phyloP scores from a whole-genome alignment of 2,888 invertebrate genomes.

The Athalia cordata region DNA sequence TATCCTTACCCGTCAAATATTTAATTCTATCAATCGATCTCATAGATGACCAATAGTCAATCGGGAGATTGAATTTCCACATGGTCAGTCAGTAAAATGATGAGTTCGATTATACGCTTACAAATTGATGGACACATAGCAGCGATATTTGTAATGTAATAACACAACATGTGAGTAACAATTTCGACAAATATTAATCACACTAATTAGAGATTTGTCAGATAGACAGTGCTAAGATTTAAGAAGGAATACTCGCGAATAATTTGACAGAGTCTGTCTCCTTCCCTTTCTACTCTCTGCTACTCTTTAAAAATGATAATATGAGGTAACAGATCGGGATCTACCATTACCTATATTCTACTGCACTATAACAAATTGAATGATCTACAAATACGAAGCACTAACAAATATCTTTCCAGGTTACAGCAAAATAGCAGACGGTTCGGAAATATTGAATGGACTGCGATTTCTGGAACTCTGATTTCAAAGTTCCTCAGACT shows the following conservation, averaged over 20 bases:
- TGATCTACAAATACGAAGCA: background rate
- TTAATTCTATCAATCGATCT: constrained; percentile 74
- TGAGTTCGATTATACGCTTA: background rate
- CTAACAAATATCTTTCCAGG: background rate
- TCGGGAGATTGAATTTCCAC: background rate
- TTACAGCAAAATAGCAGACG: constrained; percentile 1
- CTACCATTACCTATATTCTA: background rate
- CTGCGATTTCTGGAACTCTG: constrained; percentile 7
- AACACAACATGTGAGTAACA: constrained; percentile 1
- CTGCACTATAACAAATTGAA: background rate
- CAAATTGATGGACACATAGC: background rate
- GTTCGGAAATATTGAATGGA: constrained; percentile 6
- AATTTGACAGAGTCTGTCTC: background rate
- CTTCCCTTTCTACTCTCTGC: background rate
- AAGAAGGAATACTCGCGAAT: background rate
- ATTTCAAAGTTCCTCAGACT: constrained; percentile 26
- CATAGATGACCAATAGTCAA: constrained; percentile 37
- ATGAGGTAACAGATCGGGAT: constrained; percentile 10
- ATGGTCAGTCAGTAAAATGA: background rate
- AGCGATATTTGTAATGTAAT: background rate
- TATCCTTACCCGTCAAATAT: constrained; percentile 70
- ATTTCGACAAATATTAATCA: background rate
- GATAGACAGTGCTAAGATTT: background rate
- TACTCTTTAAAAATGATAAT: background rate
- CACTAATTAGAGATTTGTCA: background rate